A percentile compares a stretch with the other conserved stretches of the same genome.
phyloP scores from a whole-genome alignment of 1,140 invertebrate species.

The Schmidtea mediterranea region DNA sequence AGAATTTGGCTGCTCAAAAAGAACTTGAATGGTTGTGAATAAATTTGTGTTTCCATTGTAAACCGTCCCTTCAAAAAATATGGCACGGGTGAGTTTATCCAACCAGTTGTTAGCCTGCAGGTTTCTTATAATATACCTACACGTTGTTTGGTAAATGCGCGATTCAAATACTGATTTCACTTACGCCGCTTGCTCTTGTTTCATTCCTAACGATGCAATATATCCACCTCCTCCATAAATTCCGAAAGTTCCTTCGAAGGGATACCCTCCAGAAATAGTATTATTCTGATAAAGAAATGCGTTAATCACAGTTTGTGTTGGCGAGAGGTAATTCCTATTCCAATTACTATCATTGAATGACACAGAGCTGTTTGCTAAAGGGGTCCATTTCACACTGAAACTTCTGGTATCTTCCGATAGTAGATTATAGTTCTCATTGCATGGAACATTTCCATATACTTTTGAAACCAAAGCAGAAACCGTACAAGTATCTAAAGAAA shows the following conservation, averaged over 20 bases:
- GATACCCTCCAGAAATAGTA: conserved; percentile 18
- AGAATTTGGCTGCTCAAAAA: conserved; percentile 28
- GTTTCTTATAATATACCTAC: conserved; percentile 15
- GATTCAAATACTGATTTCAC: no score
- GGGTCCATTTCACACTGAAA: background rate
- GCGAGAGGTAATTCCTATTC: conserved; percentile 12
- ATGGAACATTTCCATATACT: background rate
- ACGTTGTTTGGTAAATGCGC: no score
- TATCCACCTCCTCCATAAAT: no score
- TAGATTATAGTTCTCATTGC: background rate
- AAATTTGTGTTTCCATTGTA: conserved; percentile 26
- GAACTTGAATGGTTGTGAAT: conserved; percentile 12
- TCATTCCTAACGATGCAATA: conserved; percentile 28
- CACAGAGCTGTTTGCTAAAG: background rate
- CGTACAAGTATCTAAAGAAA: background rate
- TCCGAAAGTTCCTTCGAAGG: no score
- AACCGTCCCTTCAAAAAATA: conserved; percentile 30
- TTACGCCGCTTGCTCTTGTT: conserved; percentile 22
- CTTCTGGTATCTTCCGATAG: background rate
- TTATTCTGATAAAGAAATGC: background rate
- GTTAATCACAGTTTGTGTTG: conserved; percentile 7
- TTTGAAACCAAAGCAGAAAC: background rate
- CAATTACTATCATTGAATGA: conserved; percentile 7
- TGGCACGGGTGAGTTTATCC: conserved; percentile 29
- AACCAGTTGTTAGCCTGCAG: conserved; percentile 26